phyloP scores from a whole-genome alignment of 2,797 vertebrate genomes.

The Distichodus sexfasciatus region DNA sequence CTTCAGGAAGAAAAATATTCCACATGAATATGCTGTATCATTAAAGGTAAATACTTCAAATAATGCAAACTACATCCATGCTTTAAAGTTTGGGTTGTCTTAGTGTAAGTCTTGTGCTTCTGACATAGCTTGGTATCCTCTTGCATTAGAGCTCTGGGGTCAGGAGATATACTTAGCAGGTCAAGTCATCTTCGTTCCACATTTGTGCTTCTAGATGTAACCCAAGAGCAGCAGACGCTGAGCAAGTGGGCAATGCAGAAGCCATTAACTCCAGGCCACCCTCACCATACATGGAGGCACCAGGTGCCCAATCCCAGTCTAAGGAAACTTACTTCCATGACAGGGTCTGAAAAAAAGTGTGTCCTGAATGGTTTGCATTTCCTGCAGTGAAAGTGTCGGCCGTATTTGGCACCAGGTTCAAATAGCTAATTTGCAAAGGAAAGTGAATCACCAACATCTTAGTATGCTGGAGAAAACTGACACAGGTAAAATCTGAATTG shows the following conservation, averaged over 20 bases:
- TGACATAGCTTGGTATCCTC: conserved; percentile 66
- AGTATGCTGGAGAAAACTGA: not conserved
- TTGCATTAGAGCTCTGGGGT: conserved; percentile 53
- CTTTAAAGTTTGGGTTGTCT: conserved; percentile 41
- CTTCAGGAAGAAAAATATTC: no score
- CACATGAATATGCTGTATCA: no score
- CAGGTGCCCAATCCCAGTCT: conserved; percentile 17
- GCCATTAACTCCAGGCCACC: conserved; percentile 42
- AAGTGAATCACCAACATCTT: not conserved
- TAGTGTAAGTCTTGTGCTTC: conserved; percentile 52
- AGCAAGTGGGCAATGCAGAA: conserved; percentile 29
- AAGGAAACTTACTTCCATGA: not conserved
- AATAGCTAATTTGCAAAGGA: not conserved
- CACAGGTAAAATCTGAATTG: not conserved
- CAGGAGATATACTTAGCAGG: conserved; percentile 70
- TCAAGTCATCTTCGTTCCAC: conserved; percentile 40
- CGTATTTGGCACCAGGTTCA: conserved; percentile 5
- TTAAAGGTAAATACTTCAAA: no score
- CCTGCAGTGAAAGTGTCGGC: conserved; percentile 4
- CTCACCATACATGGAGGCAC: conserved; percentile 58
- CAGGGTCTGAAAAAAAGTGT: conserved; percentile 15
- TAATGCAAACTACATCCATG: conserved; percentile 7
- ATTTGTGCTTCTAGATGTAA: conserved; percentile 64
- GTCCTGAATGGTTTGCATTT: conserved; percentile 18
- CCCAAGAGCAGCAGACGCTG: conserved; percentile 57